phyloP scores from a whole-genome alignment of 1,140 invertebrate genomes.

The Brachionus asplanchnoidis region DNA sequence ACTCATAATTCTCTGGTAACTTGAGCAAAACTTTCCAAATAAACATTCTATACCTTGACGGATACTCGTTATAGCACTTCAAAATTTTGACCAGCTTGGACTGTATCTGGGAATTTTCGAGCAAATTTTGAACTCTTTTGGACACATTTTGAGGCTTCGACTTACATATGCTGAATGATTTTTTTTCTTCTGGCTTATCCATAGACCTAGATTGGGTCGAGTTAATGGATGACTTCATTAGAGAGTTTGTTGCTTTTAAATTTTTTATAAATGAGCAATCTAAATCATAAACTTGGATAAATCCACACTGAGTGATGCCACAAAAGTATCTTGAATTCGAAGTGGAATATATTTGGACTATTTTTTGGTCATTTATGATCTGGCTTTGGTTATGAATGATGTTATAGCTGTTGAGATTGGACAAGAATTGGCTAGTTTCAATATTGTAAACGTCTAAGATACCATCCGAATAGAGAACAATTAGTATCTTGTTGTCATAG shows the following conservation, averaged over 20 bases:
- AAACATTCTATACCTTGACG: slow-evolving; percentile 65
- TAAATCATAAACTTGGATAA: slow-evolving; percentile 15
- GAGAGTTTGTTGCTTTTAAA: neutral
- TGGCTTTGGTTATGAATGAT: too few relatives aligned
- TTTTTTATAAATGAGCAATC: slow-evolving; percentile 19
- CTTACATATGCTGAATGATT: neutral
- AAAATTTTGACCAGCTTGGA: slow-evolving; percentile 61
- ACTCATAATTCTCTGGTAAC: too few relatives aligned
- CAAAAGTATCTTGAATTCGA: slow-evolving; percentile 28
- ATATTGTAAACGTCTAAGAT: too few relatives aligned
- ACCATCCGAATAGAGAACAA: too few relatives aligned
- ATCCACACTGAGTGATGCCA: slow-evolving; percentile 2
- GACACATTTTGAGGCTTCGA: neutral
- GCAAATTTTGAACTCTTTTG: slow-evolving; percentile 28
- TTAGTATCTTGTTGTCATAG: too few relatives aligned
- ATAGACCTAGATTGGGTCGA: neutral
- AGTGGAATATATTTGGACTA: too few relatives aligned
- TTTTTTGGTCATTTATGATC: too few relatives aligned
- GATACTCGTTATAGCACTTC: slow-evolving; percentile 73
- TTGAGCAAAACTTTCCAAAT: slow-evolving; percentile 73
- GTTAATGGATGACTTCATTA: slow-evolving; percentile 31
- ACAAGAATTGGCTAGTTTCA: too few relatives aligned
- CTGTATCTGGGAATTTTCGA: slow-evolving; percentile 15
- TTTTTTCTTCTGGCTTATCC: slow-evolving; percentile 1
- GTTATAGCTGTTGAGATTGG: too few relatives aligned